phyloP scores from a whole-genome alignment of 2,113 vertebrate genomes.

The Neofelis nebulosa region DNA sequence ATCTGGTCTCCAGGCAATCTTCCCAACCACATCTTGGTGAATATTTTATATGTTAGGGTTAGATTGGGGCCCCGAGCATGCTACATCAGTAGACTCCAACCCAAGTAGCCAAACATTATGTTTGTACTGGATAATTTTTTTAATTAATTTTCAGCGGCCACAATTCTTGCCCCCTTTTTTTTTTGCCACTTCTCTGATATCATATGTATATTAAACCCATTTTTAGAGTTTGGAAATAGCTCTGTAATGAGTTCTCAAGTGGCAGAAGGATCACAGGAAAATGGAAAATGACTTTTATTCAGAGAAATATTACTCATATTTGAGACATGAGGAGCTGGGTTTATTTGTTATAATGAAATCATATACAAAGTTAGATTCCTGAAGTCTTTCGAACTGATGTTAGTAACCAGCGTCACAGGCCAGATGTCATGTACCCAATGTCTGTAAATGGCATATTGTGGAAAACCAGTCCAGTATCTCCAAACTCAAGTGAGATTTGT shows the following conservation, averaged over 20 bases:
- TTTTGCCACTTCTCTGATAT: neutral
- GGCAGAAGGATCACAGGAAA: neutral
- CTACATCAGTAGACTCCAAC: neutral
- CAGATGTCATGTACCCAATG: neutral
- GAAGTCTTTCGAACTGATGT: neutral
- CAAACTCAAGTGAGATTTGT: neutral
- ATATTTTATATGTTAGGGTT: neutral
- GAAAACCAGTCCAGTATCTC: neutral
- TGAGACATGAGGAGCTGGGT: neutral
- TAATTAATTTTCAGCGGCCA: neutral
- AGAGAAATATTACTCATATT: neutral
- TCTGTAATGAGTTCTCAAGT: neutral
- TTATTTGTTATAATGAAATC: neutral
- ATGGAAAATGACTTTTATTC: neutral
- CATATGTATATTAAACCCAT: neutral
- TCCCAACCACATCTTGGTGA: neutral
- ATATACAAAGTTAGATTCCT: neutral
- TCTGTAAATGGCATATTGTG: neutral
- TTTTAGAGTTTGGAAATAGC: neutral
- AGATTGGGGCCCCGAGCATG: neutral
- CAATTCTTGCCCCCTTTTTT: neutral
- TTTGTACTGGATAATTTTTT: neutral
- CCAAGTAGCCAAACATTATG: neutral
- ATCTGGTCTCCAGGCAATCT: neutral
- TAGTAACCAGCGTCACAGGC: neutral